phyloP scores from a whole-genome alignment of 2,797 vertebrate genomes.

The Sebastes glaucus region DNA sequence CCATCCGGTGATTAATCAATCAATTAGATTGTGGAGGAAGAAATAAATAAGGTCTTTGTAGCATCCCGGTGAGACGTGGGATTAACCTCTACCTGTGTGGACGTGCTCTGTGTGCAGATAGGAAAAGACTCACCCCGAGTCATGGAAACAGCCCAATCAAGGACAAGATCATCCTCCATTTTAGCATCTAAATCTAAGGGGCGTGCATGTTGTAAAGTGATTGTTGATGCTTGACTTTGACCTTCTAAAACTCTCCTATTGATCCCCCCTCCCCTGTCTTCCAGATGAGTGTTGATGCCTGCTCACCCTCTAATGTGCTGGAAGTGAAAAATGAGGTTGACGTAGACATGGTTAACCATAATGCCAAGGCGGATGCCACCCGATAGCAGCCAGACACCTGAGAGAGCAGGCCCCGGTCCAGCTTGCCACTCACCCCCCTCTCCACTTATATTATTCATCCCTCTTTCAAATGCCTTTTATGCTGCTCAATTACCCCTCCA shows the following conservation, averaged over 20 bases:
- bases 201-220: constrained; percentile 65
- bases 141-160: constrained; percentile 49
- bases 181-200: constrained; percentile 57
- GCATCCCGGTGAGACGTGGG: constrained; percentile 40
- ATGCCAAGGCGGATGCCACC: constrained; percentile 74
- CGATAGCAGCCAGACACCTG: constrained; percentile 82
- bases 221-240: constrained; percentile 77
- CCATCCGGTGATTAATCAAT: constrained; percentile 56
- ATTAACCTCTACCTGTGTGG: constrained; percentile 57
- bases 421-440: constrained; percentile 57
- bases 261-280: constrained; percentile 60
- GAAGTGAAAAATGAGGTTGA: constrained; percentile 72
- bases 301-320: constrained; percentile 60
- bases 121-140: not conserved
- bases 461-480: constrained; percentile 84
- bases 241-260: constrained; percentile 76
- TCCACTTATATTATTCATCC: constrained; percentile 82
- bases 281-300: constrained; percentile 62
- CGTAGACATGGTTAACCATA: constrained; percentile 74
- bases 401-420: constrained; percentile 74
- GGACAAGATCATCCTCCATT: constrained; percentile 54
- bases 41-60: constrained; percentile 41
- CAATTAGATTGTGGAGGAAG: constrained; percentile 19
- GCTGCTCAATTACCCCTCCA: constrained; percentile 93
- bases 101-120: constrained; percentile 55